A percentile compares a stretch with the other conserved stretches of the same genome.
Conservation (phyloP, 2,113 vertebrate species). For the Brachyistius frenatus region DNA sequence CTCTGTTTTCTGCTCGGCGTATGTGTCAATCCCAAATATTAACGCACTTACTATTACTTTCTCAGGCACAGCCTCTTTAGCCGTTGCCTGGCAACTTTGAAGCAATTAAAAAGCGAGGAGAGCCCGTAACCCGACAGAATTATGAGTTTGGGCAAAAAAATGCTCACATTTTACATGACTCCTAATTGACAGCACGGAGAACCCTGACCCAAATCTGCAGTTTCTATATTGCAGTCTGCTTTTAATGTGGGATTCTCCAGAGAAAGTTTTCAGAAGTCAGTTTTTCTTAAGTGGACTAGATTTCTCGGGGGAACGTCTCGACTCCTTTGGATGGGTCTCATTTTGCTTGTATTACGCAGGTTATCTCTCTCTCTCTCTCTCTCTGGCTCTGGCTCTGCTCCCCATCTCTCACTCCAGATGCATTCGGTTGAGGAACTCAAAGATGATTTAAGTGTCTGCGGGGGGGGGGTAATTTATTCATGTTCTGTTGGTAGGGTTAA, state of each 20-base stretch:
- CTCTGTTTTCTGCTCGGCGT: conserved; percentile 9
- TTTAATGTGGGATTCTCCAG: conserved; percentile 59
- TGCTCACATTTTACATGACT: conserved; percentile 43
- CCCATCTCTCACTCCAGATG: conserved; percentile 13
- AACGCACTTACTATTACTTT: conserved; percentile 18
- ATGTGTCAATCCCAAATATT: conserved; percentile 23
- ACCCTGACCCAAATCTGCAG: conserved; percentile 61
- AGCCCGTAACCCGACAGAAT: conserved; percentile 38
- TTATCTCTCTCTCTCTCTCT: conserved; percentile 20
- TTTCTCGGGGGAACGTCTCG: conserved; percentile 55
- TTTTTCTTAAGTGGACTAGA: conserved; percentile 60
- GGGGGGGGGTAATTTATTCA: conserved; percentile 74
- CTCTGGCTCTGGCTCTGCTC: neutral
- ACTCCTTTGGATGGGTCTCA: conserved; percentile 49
- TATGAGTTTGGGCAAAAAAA: conserved; percentile 42
- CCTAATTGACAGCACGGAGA: conserved; percentile 55
- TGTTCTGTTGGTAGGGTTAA: conserved; percentile 60
- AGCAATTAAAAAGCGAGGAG: conserved; percentile 54
- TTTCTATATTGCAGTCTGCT: conserved; percentile 33
- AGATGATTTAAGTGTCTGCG: conserved; percentile 62
- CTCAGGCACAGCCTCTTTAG: conserved; percentile 34
- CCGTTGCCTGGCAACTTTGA: conserved; percentile 65
- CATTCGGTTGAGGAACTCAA: conserved; percentile 41
- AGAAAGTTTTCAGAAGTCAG: conserved; percentile 62
- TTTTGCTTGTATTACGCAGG: conserved; percentile 53